A percentile compares a stretch with the other conserved stretches of the same genome.
These are phyloP conservation scores for Pteruthius melanotis DNA, from an alignment of 2,113 vertebrate species.

Conservation along the genomic window DNA sequence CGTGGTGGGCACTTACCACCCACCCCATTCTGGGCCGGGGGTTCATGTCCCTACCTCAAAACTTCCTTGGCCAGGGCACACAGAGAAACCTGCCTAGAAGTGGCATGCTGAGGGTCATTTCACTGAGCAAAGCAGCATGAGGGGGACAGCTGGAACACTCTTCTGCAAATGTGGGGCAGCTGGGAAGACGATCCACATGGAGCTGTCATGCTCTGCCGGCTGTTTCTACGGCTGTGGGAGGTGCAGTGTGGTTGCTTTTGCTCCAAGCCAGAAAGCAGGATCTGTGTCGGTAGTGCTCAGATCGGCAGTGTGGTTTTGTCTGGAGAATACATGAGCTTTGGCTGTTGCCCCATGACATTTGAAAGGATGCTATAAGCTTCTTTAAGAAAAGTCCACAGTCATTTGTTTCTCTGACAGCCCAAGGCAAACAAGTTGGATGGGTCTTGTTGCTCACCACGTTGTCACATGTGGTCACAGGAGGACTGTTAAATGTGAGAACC, in stretches of 20 bases:
- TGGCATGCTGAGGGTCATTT: rapidly evolving
- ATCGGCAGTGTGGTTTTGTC: neutral
- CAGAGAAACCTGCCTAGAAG: neutral
- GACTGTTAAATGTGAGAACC: constrained; percentile 17
- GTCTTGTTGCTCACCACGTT: neutral
- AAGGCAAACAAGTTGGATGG: neutral
- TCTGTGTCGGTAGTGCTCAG: neutral
- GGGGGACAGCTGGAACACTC: neutral
- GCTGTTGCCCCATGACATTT: neutral
- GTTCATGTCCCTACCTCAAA: neutral
- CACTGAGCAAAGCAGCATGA: neutral
- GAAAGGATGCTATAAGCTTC: neutral
- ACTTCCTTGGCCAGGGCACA: neutral
- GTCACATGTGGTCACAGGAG: neutral
- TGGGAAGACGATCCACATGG: neutral
- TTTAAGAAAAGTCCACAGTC: neutral
- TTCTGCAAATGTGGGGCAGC: neutral
- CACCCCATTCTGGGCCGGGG: rapidly evolving
- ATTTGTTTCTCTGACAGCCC: constrained; percentile 31
- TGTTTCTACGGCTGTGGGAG: neutral
- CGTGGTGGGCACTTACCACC: neutral
- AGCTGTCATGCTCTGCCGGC: neutral
- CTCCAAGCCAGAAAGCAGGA: neutral
- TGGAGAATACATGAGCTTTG: neutral
- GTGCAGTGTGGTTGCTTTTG: neutral